Conservation (phyloP, 1,140 invertebrate species). For the Drosophila trapezifrons region DNA sequence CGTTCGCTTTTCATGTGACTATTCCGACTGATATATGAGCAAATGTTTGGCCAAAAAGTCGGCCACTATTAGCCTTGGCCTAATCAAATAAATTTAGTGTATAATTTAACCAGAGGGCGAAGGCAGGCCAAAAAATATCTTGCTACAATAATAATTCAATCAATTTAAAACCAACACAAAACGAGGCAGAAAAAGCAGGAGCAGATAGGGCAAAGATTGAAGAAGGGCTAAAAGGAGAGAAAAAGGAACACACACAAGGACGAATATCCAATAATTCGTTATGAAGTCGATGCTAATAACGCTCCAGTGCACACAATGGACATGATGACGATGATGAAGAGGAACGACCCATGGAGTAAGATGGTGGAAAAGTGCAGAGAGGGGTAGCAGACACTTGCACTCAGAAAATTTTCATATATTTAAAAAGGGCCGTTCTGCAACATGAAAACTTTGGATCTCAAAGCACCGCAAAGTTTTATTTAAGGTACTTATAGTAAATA, state of each 20-base stretch:
- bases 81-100: constrained; percentile 32
- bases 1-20: neutral
- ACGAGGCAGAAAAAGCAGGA: constrained; percentile 45
- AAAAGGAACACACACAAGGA: constrained; percentile 40
- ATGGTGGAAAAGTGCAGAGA: constrained; percentile 5
- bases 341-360: constrained; percentile 27
- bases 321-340: constrained; percentile 49
- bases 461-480: too few relatives aligned
- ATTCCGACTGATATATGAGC: constrained; percentile 17
- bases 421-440: neutral
- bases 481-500: too few relatives aligned
- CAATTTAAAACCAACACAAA: constrained; percentile 77
- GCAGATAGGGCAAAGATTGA: constrained; percentile 19
- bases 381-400: constrained; percentile 31
- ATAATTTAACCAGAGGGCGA: constrained; percentile 26
- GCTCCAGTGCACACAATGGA: constrained; percentile 74
- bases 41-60: constrained; percentile 34
- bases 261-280: constrained; percentile 77
- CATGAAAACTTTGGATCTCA: too few relatives aligned
- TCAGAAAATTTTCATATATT: constrained; percentile 1
- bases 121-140: constrained; percentile 20
- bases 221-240: constrained; percentile 7
- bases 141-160: constrained; percentile 73
- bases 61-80: constrained; percentile 19
- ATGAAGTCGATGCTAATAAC: constrained; percentile 81